phyloP scores from a whole-genome alignment of 2,888 invertebrate species.

The Helicoverpa assulta region DNA sequence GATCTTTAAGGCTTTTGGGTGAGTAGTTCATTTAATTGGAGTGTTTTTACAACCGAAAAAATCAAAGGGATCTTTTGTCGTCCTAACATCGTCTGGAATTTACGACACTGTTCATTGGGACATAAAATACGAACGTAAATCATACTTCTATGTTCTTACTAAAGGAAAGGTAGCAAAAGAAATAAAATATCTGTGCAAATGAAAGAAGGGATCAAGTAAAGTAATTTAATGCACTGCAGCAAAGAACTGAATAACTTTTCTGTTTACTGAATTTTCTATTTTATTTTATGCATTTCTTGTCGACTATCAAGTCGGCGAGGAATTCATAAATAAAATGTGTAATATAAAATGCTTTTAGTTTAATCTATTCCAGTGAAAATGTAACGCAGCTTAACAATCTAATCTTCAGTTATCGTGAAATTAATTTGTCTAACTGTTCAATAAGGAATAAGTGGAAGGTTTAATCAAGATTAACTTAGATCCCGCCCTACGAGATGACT shows the following conservation, averaged over 20 bases:
- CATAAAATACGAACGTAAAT: slow-evolving; percentile 33
- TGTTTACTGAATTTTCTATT: background rate
- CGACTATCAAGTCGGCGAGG: background rate
- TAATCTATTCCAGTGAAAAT: background rate
- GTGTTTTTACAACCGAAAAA: slow-evolving; percentile 43
- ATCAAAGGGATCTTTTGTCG: slow-evolving; percentile 31
- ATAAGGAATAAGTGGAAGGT: slow-evolving; percentile 12
- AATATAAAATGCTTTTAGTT: background rate
- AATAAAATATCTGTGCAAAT: background rate
- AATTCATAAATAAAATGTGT: background rate
- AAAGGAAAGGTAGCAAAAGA: background rate
- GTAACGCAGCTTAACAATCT: slow-evolving; percentile 8
- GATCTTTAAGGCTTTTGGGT: slow-evolving; percentile 78
- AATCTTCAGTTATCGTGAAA: slow-evolving; percentile 14
- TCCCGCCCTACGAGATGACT: slow-evolving; percentile 18
- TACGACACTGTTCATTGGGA: slow-evolving; percentile 27
- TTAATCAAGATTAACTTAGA: slow-evolving; percentile 47
- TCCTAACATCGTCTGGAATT: slow-evolving; percentile 14
- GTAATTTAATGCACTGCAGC: slow-evolving; percentile 8
- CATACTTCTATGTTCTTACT: slow-evolving; percentile 24
- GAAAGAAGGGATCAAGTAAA: slow-evolving; percentile 1
- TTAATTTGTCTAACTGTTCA: slow-evolving; percentile 4
- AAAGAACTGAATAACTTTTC: background rate
- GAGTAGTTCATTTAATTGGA: slow-evolving; percentile 67
- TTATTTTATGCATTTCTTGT: background rate